Evolutionary conservation across 1,140 invertebrate genomes (phyloP), one percentile per base, ranked within the genome.

Genomic region (Oscheius sp.): DNA sequence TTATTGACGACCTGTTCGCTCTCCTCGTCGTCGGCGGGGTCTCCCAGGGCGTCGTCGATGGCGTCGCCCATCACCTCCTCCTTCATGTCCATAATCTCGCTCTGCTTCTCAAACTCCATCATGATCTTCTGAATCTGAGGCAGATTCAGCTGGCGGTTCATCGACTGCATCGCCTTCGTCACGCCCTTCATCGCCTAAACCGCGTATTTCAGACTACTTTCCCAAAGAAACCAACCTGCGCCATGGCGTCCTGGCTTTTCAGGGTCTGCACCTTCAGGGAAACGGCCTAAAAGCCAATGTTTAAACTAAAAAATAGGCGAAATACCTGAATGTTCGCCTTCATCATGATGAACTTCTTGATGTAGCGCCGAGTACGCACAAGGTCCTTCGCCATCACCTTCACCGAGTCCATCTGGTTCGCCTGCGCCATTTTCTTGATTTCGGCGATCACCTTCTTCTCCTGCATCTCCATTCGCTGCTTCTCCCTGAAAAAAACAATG

Each of bases 21-120:
- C 88, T 99, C 96, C 84, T 97, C 95, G 86, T 99, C 96, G 85
- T 99, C 96, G 42, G 91, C 94, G 84, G 96, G 95, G 79, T 93
- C 96, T 77, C 94, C 96, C 91, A 99, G 95, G 1, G 95, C 96
- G 87, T 98, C 96, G 86, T 99, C 97, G 80, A 99, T 98, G 4
- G 93, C 95, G 87, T 99, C 97, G 86, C 95, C 96, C 91, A 99
- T 99, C 89, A 99, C 95, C 87, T 99, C 97, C 87, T 99, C 96
- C 84, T 99, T 99, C 95, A 99, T 99, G 85, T 99, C 96, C 96
- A 99, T 99, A 71, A 99, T 97, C 87, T 98, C 95, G 0, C 94
- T 95, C 84, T 99, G 96, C 82, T 97, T 97, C 86, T 99, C 96
- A 89, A 99, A 99, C 84, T 99, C 96, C 88, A 94, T 91, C 83